Base-by-base conservation (phyloP, 37 sponge, comb jelly and placozoan genomes). In the Lycopodina hypogea region DNA sequence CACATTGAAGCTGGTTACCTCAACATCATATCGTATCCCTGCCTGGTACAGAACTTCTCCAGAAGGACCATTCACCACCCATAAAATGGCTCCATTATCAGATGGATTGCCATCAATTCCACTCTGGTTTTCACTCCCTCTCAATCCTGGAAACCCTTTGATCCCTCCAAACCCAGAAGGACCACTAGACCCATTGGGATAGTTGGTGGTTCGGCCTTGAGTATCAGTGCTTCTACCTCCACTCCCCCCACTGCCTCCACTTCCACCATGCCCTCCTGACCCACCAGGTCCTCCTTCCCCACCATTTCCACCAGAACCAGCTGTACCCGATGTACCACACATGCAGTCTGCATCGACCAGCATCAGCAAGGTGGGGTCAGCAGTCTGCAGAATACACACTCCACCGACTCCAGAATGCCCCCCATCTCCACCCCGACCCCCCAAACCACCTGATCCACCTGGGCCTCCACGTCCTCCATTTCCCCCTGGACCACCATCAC, bases 401-500 rank as follows among this genome's bases (percentile, higher is more conserved):
- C 87, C 90, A 39, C 90, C 90, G 71, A 45, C 74, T 1, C 83
- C 87, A 51, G 83, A 82, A 72, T 72, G 32, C 1, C 90, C 90
- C 35, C 90, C 90, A 78, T 90, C 74, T 38, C 90, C 90, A 12
- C 90, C 90, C 28, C 75, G 64, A 0, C 83, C 90, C 42, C 74
- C 90, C 34, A 58, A 69, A 32, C 87, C 90, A 36, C 90, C 90
- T 33, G 70, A 64, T 60, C 89, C 93, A 32, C 93, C 93, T 73
- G 69, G 63, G 0, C 93, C 93, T 12, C 93, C 93, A 58, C 56
- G 60, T 19, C 93, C 94, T 18, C 90, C 94, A 66, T 76, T 66
- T 11, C 94, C 94, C 0, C 94, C 94, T 35, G 66, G 66, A 42
- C 87, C 94, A 61, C 94, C 94, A 70, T 48, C 55, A n/a, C 90